Base-by-base conservation (phyloP, 1,140 invertebrate genomes). In the Papilio helenus region DNA sequence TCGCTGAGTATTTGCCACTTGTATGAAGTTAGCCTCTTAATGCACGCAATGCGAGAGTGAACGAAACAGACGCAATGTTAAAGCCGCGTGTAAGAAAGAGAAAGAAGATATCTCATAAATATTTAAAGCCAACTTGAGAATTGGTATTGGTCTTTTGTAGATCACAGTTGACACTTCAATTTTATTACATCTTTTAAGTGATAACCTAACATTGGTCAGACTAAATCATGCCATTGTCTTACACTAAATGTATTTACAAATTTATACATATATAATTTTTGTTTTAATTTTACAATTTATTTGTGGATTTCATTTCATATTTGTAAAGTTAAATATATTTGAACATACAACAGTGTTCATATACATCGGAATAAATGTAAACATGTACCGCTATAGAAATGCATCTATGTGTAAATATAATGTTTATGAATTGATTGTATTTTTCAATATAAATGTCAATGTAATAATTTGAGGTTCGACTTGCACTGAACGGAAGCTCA, bases 401-500 rank as follows among this genome's bases (percentile, higher is more conserved):
- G 20, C 76, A 39, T n/a, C 3, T 77, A 46, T 12, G 39, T 77
- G 76, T 77, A 77, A 58, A 77, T 77, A 77, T 49, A 65, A 23
- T 77, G 39, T 61, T 61, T 55, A 61, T 77, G 74, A 34, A 29
- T 29, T 29, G 42, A 39, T 61, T 77, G 34, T 77, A 77, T 65
- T 77, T 61, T 77, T 61, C 34, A 76, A 61, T n/a, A 77, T 77
- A 42, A 77, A 77, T 65, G 55, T 65, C 68, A 39, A 26, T 65
- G 71, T 80, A 23, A 61, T 78, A 39, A 16, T 68, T 39, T 76
- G 49, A 58, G 18, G 58, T 61, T 77, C n/a, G 55, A 65, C 26
- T 76, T 82, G 84, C 85, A 90, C 80, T 88, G 85, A 87, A 86
- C 84, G 82, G 82, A 88, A 82, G 86, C 89, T 90, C 90, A 90